Evolutionary conservation across 2,888 invertebrate genomes (phyloP).

Genomic region (Tetragnatha montana): DNA sequence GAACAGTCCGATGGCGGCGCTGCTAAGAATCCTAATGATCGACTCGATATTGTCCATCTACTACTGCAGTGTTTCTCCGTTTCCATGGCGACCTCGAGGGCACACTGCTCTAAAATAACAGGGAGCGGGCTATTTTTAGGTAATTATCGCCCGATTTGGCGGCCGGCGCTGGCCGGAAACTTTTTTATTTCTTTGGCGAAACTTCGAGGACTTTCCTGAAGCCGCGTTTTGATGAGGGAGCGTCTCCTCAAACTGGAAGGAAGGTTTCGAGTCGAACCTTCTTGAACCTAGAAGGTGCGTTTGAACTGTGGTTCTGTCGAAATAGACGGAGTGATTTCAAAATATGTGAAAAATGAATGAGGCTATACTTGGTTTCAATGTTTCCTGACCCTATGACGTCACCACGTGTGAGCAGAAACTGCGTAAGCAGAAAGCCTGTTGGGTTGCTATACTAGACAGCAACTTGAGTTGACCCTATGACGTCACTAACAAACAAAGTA

Average conservation of each 20-base stretch:
- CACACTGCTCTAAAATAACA: constrained; percentile 62
- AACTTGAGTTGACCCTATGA: too few relatives aligned
- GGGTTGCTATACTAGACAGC: too few relatives aligned
- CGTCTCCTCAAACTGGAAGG: background rate
- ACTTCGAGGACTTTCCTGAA: background rate
- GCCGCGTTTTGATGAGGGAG: too few relatives aligned
- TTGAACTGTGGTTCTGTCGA: too few relatives aligned
- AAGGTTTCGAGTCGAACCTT: background rate
- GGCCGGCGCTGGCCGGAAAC: background rate
- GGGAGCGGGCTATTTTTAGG: constrained; percentile 34
- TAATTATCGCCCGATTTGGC: constrained; percentile 37
- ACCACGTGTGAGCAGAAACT: too few relatives aligned
- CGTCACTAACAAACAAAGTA: too few relatives aligned
- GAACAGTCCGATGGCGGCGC: constrained; percentile 70
- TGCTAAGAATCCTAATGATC: constrained; percentile 69
- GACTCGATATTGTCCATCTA: constrained; percentile 70
- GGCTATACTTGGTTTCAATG: too few relatives aligned
- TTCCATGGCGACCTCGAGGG: constrained; percentile 64
- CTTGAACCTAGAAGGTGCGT: too few relatives aligned
- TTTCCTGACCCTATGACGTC: too few relatives aligned
- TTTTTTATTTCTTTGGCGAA: constrained; percentile 26
- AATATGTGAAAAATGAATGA: too few relatives aligned
- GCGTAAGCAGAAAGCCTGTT: too few relatives aligned
- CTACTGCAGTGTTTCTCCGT: constrained; percentile 70
- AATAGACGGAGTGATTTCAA: too few relatives aligned